Base-by-base conservation (phyloP, 2,797 vertebrate species). In the Garrulus glandarius region DNA sequence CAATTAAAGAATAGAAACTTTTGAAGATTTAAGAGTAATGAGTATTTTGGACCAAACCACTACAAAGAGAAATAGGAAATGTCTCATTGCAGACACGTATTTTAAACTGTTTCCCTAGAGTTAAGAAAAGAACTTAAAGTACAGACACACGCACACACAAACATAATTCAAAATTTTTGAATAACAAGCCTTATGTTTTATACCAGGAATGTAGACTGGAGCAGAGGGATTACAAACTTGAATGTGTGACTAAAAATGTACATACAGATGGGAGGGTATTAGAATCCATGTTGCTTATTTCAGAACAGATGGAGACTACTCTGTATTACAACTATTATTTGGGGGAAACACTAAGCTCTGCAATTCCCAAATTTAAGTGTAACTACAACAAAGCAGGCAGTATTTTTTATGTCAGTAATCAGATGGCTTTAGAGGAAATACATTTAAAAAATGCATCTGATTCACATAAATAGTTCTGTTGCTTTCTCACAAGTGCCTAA, bases 251-350 rank as follows among this genome's bases (percentile, higher is more conserved):
- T 94, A 57, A 93, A 96, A 94, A 55, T 76, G 87, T 9, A 46
- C 1, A 0, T 87, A n/a, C 79, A 93, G 68, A 91, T 85, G 80
- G 88, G 65, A 84, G 57, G 15, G 39, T 69, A 90, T 80, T 90
- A 91, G 41, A 87, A 95, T 55, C 81, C 32, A 26, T 43, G 50
- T 49, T 89, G n/a, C 37, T 79, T 91, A 36, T 92, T 92, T 86
- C 64, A 84, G 72, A 96, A 91, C 81, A 96, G 93, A 96, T 91
- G 92, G 86, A 87, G 56, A 75, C 36, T 76, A 46, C 34, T 37
- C 53, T 83, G n/a, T 84, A 89, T 64, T 74, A 59, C 50, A 81
- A 65, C 20, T 72, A 89, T 64, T 92, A 94, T 91, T 91, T 86
- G n/a, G 65, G 19, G 78, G 53, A 89, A 94, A 81, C 46, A 83